phyloP scores from a whole-genome alignment of 2,888 invertebrate species.

The Tetragnatha montana region DNA sequence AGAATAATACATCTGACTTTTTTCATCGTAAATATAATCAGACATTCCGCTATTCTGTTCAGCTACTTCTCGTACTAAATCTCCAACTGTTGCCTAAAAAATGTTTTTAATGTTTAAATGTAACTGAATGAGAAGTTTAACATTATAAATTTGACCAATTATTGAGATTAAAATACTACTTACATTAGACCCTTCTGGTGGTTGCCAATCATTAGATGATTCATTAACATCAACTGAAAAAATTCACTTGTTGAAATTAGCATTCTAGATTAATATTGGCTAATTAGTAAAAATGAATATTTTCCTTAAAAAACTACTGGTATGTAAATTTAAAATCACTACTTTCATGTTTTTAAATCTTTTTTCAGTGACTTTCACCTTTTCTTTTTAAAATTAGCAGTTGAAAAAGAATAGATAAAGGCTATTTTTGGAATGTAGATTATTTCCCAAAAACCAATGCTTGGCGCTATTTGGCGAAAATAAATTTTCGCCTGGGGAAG shows the following conservation, averaged over 20 bases:
- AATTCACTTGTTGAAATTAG: not conserved
- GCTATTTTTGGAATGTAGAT: too few relatives aligned
- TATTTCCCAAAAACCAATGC: too few relatives aligned
- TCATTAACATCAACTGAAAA: conserved; percentile 11
- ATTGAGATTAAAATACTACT: not conserved
- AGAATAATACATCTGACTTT: conserved; percentile 91
- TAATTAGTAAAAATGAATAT: too few relatives aligned
- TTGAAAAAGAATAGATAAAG: too few relatives aligned
- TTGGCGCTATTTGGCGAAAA: too few relatives aligned
- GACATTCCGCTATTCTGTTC: conserved; percentile 72
- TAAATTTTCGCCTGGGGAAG: too few relatives aligned
- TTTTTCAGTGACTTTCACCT: too few relatives aligned
- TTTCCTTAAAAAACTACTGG: too few relatives aligned
- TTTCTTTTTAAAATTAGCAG: too few relatives aligned
- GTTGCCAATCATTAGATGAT: conserved; percentile 52
- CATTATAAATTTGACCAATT: not conserved
- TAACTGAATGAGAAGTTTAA: not conserved
- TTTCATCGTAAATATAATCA: conserved; percentile 87
- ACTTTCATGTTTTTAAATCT: too few relatives aligned
- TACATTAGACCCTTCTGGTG: conserved; percentile 57
- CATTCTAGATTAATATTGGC: too few relatives aligned
- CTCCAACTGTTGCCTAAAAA: conserved; percentile 61
- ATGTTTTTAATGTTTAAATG: not conserved
- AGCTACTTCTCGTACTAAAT: conserved; percentile 70
- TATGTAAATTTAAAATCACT: too few relatives aligned